Conservation (phyloP, 2,797 vertebrate species). For the Gadopsis bispinosus region DNA sequence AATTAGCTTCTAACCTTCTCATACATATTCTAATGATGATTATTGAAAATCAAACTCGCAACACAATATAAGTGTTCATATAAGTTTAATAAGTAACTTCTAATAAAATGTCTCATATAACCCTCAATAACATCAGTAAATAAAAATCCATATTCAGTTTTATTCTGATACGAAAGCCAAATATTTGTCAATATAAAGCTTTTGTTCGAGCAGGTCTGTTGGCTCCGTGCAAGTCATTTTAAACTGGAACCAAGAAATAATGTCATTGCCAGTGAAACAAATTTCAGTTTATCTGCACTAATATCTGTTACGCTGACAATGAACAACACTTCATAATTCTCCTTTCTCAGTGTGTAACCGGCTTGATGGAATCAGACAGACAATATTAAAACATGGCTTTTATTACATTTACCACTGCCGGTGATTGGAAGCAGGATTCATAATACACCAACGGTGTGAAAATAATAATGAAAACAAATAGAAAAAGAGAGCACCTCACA, state of each 20-base stretch:
- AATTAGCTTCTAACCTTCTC: not conserved
- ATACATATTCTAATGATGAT: not conserved
- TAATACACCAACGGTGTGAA: slow-evolving; percentile 32
- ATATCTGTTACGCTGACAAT: slow-evolving; percentile 61
- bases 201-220: slow-evolving; percentile 23
- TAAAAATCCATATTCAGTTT: slow-evolving; percentile 19
- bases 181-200: slow-evolving; percentile 36
- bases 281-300: slow-evolving; percentile 67
- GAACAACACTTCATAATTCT: slow-evolving; percentile 55
- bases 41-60: not conserved
- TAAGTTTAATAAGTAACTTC: not conserved
- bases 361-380: slow-evolving; percentile 61
- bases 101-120: slow-evolving; percentile 12
- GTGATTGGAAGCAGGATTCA: slow-evolving; percentile 52
- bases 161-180: slow-evolving; percentile 20
- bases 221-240: slow-evolving; percentile 32
- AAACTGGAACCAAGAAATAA: slow-evolving; percentile 66
- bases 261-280: slow-evolving; percentile 63
- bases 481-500: slow-evolving; percentile 30
- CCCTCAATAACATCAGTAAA: slow-evolving; percentile 13
- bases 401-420: slow-evolving; percentile 62
- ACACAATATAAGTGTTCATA: not conserved
- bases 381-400: slow-evolving; percentile 70
- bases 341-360: slow-evolving; percentile 37
- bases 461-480: slow-evolving; percentile 67